Evolutionary conservation across 1,140 invertebrate species (phyloP), one percentile per base, ranked within the genome.

Genomic region (Calosoma granatense): DNA sequence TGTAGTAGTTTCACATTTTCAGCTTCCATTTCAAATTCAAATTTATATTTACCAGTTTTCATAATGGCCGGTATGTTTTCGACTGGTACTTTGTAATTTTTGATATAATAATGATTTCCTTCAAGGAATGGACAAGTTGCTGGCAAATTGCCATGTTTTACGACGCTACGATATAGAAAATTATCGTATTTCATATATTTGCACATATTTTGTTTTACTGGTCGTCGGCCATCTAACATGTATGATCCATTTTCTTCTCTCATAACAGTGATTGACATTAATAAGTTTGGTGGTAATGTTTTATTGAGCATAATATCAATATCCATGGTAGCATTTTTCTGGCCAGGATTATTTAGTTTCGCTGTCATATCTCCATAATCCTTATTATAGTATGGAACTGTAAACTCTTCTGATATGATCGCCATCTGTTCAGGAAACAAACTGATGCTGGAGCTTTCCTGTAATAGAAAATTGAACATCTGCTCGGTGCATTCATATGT

Each of bases 101-200:
- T 47, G 15, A 47, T 17, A 12, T 17, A 12, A 47, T 11, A 47
- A 9, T 47, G 9, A n/a, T n/a, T n/a, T 3, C 9, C 41, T 17
- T 6, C 9, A 12, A 12, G 9, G 4, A 47, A 4, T 17, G 41
- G 41, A 17, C 41, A 47, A 47, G 9, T 11, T 47, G 3, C 3
- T 47, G 41, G 41, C 15, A 47, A 47, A 47, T 47, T 47, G 3
- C 41, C 41, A 47, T 47, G 17, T 47, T 47, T 47, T 11, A 47
- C 9, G 17, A 47, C 9, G 6, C 41, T 17, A 11, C 9, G 41
- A 47, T 47, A 47, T 17, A 47, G 15, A 4, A 47, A 11, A 4
- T 47, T 47, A 47, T 47, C 41, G 3, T 17, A 4, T 47, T 47
- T 47, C 4, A 47, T 47, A 47, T 47, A 47, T 3, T 9, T 3